Base-by-base conservation (phyloP, 2,113 vertebrate genomes). In the Ciconia stormi region DNA sequence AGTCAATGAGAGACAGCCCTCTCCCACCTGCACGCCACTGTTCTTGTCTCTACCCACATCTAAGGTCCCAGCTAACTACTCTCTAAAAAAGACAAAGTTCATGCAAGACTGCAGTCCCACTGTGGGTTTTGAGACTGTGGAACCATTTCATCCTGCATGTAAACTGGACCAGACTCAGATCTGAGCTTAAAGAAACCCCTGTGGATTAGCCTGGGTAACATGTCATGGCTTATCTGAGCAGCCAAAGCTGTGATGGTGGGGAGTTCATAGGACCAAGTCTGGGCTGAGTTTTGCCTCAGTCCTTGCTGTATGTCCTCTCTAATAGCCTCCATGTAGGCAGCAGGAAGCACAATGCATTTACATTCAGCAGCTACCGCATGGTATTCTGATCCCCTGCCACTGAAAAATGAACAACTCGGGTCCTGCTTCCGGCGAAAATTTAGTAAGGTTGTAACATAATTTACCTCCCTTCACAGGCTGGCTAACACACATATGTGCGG, bases 331-430 rank as follows among this genome's bases (percentile, higher is more conserved):
- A 2, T 0, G 5, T 3, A 49, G 76, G 11, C 62, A 88, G 53
- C 65, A 63, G 70, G 52, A 70, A 87, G 40, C 21, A 52, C 44
- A 59, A 26, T 1, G 16, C 0, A 0, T 40, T 82, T 49, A 22
- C 25, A 9, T 66, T 58, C 59, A 84, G 69, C 73, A 50, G 49
- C 42, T 71, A 42, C 29, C 0, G 0, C 15, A 5, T 0, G 22
- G 26, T 44, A 7, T 69, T 65, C 47, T 62, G 47, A 53, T 55
- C 26, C 14, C 38, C 42, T 70, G 59, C 46, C 47, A 25, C 56
- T 21, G 46, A 49, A 67, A 71, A 91, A 83, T 21, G 22, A 81
- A 49, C 21, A 46, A 5, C n/a, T 38, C 16, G 49, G 42, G 10
- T 70, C 27, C 46, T 49, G 13, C 9, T 70, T 55, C 61, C 47